phyloP scores from a whole-genome alignment of 2,113 vertebrate genomes.

The Martes martes region DNA sequence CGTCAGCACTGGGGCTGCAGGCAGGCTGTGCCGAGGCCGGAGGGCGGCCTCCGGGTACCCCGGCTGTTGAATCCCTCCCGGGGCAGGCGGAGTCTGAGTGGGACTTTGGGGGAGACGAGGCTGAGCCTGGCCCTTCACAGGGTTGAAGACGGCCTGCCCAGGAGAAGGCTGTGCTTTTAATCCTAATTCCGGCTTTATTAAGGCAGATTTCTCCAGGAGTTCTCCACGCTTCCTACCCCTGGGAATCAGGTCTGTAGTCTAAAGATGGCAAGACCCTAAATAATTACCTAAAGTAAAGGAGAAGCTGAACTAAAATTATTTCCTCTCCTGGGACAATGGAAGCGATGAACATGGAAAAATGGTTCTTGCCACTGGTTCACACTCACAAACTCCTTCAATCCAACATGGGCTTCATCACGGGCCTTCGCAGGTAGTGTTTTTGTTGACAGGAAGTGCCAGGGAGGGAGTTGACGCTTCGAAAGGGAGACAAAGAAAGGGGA shows the following conservation, averaged over 20 bases:
- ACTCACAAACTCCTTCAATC: neutral
- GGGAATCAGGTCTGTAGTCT: neutral
- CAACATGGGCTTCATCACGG: neutral
- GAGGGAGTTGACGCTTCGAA: neutral
- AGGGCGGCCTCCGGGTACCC: neutral
- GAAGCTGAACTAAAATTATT: neutral
- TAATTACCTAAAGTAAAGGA: neutral
- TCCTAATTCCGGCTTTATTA: neutral
- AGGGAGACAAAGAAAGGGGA: neutral
- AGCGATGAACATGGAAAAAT: neutral
- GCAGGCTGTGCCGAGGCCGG: neutral
- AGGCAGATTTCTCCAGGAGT: neutral
- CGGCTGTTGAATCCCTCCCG: neutral
- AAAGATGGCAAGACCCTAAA: neutral
- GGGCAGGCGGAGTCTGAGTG: neutral
- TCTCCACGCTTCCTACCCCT: neutral
- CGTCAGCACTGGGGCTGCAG: neutral
- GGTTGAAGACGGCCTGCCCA: fast-evolving
- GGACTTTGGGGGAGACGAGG: fast-evolving
- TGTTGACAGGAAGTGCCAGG: neutral
- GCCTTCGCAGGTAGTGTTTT: neutral
- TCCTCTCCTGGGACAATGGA: neutral
- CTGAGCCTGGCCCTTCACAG: neutral
- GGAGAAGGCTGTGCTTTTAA: neutral
- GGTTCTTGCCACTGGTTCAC: neutral